Conservation (phyloP, 2,888 invertebrate genomes). For the Criorhina ranunculi region DNA sequence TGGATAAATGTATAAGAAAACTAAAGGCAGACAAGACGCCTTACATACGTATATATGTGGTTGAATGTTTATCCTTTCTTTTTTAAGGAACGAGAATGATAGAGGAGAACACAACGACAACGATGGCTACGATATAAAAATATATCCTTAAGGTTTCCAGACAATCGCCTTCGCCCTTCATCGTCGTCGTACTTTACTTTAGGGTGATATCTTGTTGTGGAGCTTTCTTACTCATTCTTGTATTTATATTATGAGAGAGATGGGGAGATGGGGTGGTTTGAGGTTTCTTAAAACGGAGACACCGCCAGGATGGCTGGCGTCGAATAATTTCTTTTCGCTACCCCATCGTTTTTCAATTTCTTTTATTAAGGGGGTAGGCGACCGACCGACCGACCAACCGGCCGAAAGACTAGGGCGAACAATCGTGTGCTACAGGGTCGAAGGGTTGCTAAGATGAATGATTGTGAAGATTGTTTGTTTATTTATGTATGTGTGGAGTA, state of each 20-base stretch:
- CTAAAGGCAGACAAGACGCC: constrained; percentile 21
- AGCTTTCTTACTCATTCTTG: neutral
- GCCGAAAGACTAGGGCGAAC: no score
- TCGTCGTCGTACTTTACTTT: constrained; percentile 13
- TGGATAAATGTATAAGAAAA: constrained; percentile 8
- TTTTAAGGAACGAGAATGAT: neutral
- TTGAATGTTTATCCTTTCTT: constrained; percentile 24
- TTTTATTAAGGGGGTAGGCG: constrained; percentile 41
- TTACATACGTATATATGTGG: constrained; percentile 6
- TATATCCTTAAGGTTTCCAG: constrained; percentile 53
- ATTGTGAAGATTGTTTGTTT: constrained; percentile 44
- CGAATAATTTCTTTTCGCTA: constrained; percentile 65
- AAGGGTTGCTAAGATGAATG: constrained; percentile 61
- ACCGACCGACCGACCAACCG: constrained; percentile 9
- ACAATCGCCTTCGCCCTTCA: constrained; percentile 46
- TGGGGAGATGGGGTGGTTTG: constrained; percentile 15
- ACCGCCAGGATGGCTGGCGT: constrained; percentile 75
- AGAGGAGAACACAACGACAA: neutral
- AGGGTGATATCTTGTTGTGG: constrained; percentile 41
- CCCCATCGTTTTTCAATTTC: constrained; percentile 70
- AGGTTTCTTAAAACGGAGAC: constrained; percentile 42
- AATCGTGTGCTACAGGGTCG: constrained; percentile 28
- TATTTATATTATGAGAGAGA: constrained; percentile 30
- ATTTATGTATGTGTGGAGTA: constrained; percentile 18
- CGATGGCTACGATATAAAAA: constrained; percentile 38